phyloP scores from a whole-genome alignment of 2,113 vertebrate species.

The Ptilonorhynchus violaceus region DNA sequence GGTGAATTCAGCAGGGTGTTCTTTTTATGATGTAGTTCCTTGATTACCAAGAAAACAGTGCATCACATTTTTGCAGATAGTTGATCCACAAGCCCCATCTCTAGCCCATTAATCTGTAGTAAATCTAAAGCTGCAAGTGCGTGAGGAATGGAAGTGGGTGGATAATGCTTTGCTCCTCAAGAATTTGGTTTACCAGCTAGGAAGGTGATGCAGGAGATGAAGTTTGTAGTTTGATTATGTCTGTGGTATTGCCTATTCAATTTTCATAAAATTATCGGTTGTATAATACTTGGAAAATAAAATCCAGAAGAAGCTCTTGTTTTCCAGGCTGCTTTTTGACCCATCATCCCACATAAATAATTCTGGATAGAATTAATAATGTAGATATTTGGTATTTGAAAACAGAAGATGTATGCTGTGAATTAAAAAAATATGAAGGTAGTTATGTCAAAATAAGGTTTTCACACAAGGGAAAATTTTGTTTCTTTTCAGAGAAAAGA shows the following conservation, averaged over 20 bases:
- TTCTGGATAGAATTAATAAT: background rate
- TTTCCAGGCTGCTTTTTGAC: background rate
- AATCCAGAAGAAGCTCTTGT: background rate
- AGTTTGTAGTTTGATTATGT: background rate
- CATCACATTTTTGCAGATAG: background rate
- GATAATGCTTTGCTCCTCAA: background rate
- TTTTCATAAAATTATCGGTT: background rate
- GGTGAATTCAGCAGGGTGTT: slow-evolving; percentile 32
- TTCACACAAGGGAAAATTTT: background rate
- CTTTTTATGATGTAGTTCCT: background rate
- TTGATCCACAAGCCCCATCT: rapidly evolving
- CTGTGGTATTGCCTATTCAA: background rate
- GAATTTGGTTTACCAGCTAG: background rate
- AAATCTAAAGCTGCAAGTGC: background rate
- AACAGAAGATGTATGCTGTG: background rate
- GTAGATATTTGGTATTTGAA: background rate
- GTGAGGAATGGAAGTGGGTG: background rate
- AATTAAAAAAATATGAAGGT: background rate
- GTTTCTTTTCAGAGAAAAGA: background rate
- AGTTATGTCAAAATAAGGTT: background rate
- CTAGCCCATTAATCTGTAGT: background rate
- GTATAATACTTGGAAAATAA: background rate
- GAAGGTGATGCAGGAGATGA: background rate
- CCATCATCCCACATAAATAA: background rate
- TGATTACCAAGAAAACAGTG: background rate